These are phyloP conservation scores for Vombatus ursinus DNA, from an alignment of 2,113 vertebrate genomes.

Conservation along the genomic window DNA sequence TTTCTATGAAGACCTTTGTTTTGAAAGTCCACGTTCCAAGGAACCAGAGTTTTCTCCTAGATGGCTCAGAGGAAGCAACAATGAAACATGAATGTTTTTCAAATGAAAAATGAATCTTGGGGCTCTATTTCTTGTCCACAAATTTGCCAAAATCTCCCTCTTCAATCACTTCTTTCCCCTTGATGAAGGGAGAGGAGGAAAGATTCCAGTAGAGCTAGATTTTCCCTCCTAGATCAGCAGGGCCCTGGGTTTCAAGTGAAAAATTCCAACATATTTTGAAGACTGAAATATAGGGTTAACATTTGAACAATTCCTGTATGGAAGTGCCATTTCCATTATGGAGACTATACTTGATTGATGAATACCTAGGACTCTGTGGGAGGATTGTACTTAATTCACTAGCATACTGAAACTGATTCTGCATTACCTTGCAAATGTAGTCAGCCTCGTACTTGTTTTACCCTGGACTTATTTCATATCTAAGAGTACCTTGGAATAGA, in stretches of 20 bases:
- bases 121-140: not conserved
- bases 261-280: not conserved
- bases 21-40: not conserved
- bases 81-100: not conserved
- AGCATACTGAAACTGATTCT: not conserved
- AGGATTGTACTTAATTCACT: not conserved
- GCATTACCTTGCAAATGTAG: not conserved
- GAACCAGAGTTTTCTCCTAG: not conserved
- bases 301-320: fast-evolving
- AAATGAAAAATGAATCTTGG: not conserved
- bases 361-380: not conserved
- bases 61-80: not conserved
- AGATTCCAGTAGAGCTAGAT: not conserved
- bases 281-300: not conserved
- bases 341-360: not conserved
- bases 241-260: not conserved
- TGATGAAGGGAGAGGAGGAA: not conserved
- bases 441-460: slow-evolving; percentile 27
- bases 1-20: not conserved
- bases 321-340: not conserved
- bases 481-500: not conserved
- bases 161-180: not conserved
- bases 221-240: not conserved
- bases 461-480: not conserved
- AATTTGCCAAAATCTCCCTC: not conserved